Evolutionary conservation across 2,113 vertebrate genomes (phyloP).

Genomic region (Cardinalis cardinalis): DNA sequence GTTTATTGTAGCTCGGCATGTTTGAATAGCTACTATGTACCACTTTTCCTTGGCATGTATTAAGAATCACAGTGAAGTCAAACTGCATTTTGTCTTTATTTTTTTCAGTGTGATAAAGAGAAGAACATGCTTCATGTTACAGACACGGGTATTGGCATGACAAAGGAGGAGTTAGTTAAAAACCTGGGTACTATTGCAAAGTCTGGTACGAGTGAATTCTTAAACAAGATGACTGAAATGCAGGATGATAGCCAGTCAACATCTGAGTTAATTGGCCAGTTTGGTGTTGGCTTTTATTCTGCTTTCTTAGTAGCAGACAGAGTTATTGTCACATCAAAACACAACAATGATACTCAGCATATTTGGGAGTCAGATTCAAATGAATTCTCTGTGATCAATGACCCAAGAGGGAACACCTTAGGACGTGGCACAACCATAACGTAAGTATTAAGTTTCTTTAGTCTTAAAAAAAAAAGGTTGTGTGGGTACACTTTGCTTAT

Average conservation of each 20-base stretch:
- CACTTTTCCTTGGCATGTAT: background rate
- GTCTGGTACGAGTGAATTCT: conserved; percentile 97
- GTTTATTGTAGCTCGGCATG: background rate
- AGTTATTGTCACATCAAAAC: conserved; percentile 96
- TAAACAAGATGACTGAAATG: conserved; percentile 92
- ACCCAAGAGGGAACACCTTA: conserved; percentile 91
- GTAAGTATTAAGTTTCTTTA: conserved; percentile 71
- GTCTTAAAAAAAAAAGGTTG: background rate
- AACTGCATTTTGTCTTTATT: background rate
- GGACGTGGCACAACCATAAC: conserved; percentile 94
- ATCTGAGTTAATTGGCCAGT: conserved; percentile 97
- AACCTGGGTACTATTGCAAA: conserved; percentile 98
- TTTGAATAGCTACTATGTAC: background rate
- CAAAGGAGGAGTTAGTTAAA: conserved; percentile 92
- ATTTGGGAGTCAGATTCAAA: conserved; percentile 99
- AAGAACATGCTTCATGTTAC: conserved; percentile 98
- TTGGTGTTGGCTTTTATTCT: conserved; percentile 98
- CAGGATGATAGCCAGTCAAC: conserved; percentile 92
- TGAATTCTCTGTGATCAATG: conserved; percentile 90
- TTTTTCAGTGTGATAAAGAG: conserved; percentile 91
- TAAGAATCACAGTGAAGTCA: background rate
- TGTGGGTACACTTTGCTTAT: background rate
- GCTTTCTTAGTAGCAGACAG: conserved; percentile 97
- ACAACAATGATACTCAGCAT: conserved; percentile 95
- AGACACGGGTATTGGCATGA: conserved; percentile 97